Percentiles rank a stretch among this genome's conserved stretches.
Evolutionary conservation across 1,140 invertebrate species (phyloP).

Genomic region (Formica selysi): DNA sequence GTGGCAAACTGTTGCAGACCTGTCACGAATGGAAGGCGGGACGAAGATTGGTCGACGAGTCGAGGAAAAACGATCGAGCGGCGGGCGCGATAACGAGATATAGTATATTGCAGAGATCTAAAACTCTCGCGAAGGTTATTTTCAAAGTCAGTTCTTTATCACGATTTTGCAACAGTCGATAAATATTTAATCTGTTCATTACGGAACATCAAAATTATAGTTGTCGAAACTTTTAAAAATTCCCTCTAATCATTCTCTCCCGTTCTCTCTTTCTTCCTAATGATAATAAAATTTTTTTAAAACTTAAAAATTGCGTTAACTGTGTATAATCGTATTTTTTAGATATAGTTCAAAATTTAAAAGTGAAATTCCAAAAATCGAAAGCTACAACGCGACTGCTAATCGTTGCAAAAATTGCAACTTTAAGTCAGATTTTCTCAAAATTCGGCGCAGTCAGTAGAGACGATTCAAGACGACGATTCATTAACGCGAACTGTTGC

Average conservation of each 20-base stretch:
- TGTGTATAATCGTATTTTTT: background rate
- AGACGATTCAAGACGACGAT: background rate
- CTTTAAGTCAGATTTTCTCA: background rate
- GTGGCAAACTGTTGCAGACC: constrained; percentile 74
- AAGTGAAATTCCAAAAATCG: background rate
- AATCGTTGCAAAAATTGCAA: background rate
- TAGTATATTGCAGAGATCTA: background rate
- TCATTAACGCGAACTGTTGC: background rate
- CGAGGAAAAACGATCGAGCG: constrained; percentile 48
- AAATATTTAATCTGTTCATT: background rate
- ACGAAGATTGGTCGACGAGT: constrained; percentile 55
- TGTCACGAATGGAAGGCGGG: constrained; percentile 48
- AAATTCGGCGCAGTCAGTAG: background rate
- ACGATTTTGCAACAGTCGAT: background rate
- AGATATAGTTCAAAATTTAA: background rate
- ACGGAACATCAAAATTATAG: background rate
- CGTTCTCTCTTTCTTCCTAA: background rate
- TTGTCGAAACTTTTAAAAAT: background rate
- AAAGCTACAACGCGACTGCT: background rate
- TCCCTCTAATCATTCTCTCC: too few relatives aligned
- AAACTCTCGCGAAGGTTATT: constrained; percentile 16
- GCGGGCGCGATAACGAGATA: constrained; percentile 42
- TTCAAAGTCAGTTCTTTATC: background rate
- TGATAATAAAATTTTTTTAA: background rate
- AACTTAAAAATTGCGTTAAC: background rate